phyloP scores from a whole-genome alignment of 2,888 invertebrate species.

The Drosophila hamatofila region DNA sequence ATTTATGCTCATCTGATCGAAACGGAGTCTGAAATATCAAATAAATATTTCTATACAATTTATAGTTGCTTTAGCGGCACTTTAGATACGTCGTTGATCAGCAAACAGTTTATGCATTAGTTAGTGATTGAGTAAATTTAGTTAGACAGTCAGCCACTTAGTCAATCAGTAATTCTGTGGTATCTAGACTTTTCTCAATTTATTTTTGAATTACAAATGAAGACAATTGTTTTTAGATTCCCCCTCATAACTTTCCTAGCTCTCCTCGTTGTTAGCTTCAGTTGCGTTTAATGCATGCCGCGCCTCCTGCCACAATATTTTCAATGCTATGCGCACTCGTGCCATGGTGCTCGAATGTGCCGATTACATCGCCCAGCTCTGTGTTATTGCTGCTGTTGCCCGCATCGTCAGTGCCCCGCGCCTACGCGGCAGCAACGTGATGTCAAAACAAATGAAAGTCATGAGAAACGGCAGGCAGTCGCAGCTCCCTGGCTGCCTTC shows the following conservation, averaged over 20 bases:
- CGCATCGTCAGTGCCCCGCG: conserved; percentile 3
- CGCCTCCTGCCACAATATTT: conserved; percentile 19
- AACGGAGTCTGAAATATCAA: too few relatives aligned
- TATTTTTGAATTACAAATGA: background rate
- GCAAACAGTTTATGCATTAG: too few relatives aligned
- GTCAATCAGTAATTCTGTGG: too few relatives aligned
- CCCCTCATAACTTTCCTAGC: conserved; percentile 11
- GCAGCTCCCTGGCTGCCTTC: conserved; percentile 50
- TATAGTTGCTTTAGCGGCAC: too few relatives aligned
- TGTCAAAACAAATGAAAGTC: conserved; percentile 79
- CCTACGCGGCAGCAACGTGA: conserved; percentile 65
- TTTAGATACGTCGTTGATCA: too few relatives aligned
- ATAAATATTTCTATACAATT: too few relatives aligned
- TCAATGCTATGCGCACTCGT: conserved; percentile 49
- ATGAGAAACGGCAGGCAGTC: conserved; percentile 63
- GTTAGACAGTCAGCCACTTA: too few relatives aligned
- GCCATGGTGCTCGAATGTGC: conserved; percentile 59
- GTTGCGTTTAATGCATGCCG: conserved; percentile 56
- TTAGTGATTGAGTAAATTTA: too few relatives aligned
- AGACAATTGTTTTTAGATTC: too few relatives aligned
- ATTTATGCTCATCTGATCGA: too few relatives aligned
- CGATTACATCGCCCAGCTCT: conserved; percentile 46
- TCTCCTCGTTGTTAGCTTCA: conserved; percentile 30
- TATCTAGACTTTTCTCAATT: background rate
- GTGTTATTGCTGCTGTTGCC: conserved; percentile 7